Conservation (phyloP, 2,113 vertebrate species). For the Ptyas mucosa region DNA sequence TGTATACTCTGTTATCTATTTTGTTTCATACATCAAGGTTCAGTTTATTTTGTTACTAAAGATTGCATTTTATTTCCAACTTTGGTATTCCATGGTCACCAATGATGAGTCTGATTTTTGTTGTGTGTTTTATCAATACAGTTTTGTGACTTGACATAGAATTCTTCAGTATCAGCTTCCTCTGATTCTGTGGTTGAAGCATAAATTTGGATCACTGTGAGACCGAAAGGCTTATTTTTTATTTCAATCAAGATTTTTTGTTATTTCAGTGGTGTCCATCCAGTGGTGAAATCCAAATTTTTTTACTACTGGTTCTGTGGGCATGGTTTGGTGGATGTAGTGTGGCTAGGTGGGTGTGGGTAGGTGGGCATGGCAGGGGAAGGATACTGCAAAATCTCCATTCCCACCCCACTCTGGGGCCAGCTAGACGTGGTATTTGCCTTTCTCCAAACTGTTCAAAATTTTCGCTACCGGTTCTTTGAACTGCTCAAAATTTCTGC, state of each 20-base stretch:
- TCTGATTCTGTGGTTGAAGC: not conserved
- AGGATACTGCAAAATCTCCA: no score
- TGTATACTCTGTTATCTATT: not conserved
- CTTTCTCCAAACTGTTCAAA: no score
- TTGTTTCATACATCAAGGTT: not conserved
- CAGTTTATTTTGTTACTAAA: not conserved
- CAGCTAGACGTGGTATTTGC: no score
- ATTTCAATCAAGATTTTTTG: not conserved
- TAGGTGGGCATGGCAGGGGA: no score
- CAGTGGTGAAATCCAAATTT: no score
- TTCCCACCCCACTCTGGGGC: no score
- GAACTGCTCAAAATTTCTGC: no score
- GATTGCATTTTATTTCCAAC: not conserved
- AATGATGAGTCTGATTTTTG: not conserved
- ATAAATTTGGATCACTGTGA: not conserved
- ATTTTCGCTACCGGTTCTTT: no score
- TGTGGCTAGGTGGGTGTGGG: no score
- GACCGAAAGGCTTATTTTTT: not conserved
- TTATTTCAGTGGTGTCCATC: not conserved
- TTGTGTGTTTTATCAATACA: not conserved
- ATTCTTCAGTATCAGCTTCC: not conserved
- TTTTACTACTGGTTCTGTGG: no score
- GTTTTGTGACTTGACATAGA: not conserved
- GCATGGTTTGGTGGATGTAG: no score
- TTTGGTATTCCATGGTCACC: not conserved